phyloP scores from a whole-genome alignment of 2,888 invertebrate genomes.

The Agrotis puta region DNA sequence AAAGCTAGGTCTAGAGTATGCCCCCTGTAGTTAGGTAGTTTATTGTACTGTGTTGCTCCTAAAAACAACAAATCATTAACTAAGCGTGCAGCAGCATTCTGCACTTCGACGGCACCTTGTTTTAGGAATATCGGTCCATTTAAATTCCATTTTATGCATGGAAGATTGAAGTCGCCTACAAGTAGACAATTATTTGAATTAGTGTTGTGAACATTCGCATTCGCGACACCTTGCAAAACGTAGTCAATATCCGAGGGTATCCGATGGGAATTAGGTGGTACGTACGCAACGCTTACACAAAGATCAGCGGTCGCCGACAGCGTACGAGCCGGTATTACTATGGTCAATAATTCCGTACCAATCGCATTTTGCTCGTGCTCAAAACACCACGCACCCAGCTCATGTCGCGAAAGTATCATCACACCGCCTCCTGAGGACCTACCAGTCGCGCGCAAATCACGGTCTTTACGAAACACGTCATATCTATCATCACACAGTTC shows the following conservation, averaged over 20 bases:
- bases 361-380: background rate
- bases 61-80: background rate
- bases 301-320: no score
- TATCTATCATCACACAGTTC: constrained; percentile 9
- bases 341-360: background rate
- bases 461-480: constrained; percentile 30
- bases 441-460: constrained; percentile 5
- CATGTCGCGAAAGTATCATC: constrained; percentile 18
- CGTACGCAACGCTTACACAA: no score
- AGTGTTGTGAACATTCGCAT: background rate
- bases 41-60: background rate
- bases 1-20: constrained; percentile 1
- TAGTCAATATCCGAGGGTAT: no score
- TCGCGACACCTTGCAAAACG: no score
- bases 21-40: background rate
- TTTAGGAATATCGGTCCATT: background rate
- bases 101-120: background rate
- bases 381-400: constrained; percentile 5
- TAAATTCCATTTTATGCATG: background rate
- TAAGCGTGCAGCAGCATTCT: background rate
- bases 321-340: background rate
- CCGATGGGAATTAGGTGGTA: no score
- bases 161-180: constrained; percentile 2
- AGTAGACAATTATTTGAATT: background rate
- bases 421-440: constrained; percentile 22